Conservation (phyloP, 1,140 invertebrate genomes). For the Saccostrea glomerata region DNA sequence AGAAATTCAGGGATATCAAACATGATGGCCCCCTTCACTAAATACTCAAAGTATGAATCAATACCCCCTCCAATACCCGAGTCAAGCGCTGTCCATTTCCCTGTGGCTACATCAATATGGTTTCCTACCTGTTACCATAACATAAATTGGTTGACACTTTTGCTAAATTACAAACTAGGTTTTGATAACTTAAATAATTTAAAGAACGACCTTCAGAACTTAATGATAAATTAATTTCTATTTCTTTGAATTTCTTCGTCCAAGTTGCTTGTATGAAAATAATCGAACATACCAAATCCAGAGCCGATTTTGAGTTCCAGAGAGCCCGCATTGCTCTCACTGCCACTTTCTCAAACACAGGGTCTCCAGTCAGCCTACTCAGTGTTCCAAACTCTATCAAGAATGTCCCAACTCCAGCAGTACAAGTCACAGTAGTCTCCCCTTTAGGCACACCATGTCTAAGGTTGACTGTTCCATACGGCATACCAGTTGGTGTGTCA, state of each 20-base stretch:
- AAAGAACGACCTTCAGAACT: neutral
- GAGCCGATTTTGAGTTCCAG: slow-evolving; percentile 90
- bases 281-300: slow-evolving; percentile 85
- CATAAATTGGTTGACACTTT: neutral
- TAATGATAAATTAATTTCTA: neutral
- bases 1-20: slow-evolving; percentile 90
- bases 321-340: slow-evolving; percentile 93
- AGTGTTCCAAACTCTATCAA: slow-evolving; percentile 98
- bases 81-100: slow-evolving; percentile 98
- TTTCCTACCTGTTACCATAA: slow-evolving; percentile 87
- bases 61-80: slow-evolving; percentile 94
- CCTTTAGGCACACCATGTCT: slow-evolving; percentile 93
- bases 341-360: slow-evolving; percentile 95
- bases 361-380: slow-evolving; percentile 93
- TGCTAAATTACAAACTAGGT: neutral
- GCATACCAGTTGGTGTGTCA: slow-evolving; percentile 90
- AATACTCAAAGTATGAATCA: slow-evolving; percentile 99
- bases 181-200: neutral
- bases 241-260: neutral
- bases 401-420: slow-evolving; percentile 98
- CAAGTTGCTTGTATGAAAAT: neutral
- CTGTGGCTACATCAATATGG: slow-evolving; percentile 96
- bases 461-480: slow-evolving; percentile 93
- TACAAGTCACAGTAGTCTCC: slow-evolving; percentile 98
- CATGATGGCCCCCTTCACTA: slow-evolving; percentile 93